These are phyloP conservation scores for Nycteola revayana DNA, from an alignment of 2,888 invertebrate species.

Conservation along the genomic window DNA sequence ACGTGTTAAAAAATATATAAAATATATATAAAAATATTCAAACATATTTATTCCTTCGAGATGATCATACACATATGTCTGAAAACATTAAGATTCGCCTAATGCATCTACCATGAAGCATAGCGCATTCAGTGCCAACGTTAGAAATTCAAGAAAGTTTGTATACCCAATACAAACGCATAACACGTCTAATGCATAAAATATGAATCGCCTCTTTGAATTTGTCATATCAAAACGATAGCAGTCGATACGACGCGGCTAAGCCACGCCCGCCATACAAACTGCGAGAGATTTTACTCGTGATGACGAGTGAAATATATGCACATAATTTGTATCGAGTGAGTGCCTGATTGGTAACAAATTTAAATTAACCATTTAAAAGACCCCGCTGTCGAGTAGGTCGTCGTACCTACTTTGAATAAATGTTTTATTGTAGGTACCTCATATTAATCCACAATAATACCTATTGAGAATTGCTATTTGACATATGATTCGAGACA, in stretches of 20 bases:
- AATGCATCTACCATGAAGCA: constrained; percentile 7
- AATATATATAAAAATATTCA: too few relatives aligned
- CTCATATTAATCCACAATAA: too few relatives aligned
- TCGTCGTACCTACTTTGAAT: constrained; percentile 17
- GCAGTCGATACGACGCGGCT: constrained; percentile 47
- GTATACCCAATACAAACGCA: constrained; percentile 37
- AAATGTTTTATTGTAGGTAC: too few relatives aligned
- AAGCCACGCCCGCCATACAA: constrained; percentile 48
- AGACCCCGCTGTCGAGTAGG: constrained; percentile 6
- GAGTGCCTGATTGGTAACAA: constrained; percentile 35
- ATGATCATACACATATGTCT: too few relatives aligned
- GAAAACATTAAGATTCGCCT: too few relatives aligned
- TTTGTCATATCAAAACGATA: constrained; percentile 69
- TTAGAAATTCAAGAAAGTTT: constrained; percentile 33
- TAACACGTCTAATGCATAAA: constrained; percentile 67
- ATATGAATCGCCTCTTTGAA: constrained; percentile 71
- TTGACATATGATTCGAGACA: too few relatives aligned
- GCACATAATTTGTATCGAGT: constrained; percentile 50
- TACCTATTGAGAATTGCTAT: too few relatives aligned
- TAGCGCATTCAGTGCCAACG: constrained; percentile 13
- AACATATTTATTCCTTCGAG: too few relatives aligned
- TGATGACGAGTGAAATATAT: constrained; percentile 55
- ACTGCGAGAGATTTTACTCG: constrained; percentile 47
- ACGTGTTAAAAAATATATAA: too few relatives aligned
- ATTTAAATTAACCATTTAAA: constrained; percentile 32